Conservation (phyloP, 2,797 vertebrate genomes). For the Malurus leucopterus region DNA sequence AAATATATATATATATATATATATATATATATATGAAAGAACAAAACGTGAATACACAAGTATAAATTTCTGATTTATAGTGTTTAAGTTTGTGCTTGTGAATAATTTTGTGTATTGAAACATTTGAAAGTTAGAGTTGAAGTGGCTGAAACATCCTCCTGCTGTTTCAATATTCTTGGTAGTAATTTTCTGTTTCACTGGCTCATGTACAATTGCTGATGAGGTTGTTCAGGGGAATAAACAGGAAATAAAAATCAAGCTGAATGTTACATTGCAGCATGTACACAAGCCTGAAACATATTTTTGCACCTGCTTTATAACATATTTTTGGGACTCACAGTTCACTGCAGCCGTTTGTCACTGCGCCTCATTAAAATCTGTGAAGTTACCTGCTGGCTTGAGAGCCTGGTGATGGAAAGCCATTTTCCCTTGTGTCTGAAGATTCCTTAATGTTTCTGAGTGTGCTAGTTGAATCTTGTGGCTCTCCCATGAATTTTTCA, state of each 20-base stretch:
- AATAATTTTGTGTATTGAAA: background rate
- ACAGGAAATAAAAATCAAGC: background rate
- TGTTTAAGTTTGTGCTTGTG: background rate
- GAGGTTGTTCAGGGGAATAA: background rate
- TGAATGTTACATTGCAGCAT: background rate
- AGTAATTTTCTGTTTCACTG: conserved; percentile 9
- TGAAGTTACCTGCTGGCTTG: background rate
- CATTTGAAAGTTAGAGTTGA: background rate
- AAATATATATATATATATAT: background rate
- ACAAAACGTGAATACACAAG: background rate
- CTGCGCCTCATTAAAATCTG: background rate
- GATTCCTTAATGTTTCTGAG: background rate
- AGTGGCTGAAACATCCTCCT: background rate
- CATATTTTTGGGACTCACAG: background rate
- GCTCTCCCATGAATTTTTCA: background rate
- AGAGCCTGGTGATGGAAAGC: background rate
- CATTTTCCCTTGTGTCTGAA: background rate
- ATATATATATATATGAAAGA: background rate
- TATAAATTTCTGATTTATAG: background rate
- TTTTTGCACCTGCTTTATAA: conserved; percentile 14
- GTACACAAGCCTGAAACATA: background rate
- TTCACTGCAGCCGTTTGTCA: conserved; percentile 9
- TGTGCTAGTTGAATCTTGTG: background rate
- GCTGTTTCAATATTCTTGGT: background rate
- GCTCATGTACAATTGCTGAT: background rate